Evolutionary conservation across 1,140 invertebrate genomes (phyloP), one percentile per base, ranked within the genome.

Genomic region (Meloidogyne hapla): DNA sequence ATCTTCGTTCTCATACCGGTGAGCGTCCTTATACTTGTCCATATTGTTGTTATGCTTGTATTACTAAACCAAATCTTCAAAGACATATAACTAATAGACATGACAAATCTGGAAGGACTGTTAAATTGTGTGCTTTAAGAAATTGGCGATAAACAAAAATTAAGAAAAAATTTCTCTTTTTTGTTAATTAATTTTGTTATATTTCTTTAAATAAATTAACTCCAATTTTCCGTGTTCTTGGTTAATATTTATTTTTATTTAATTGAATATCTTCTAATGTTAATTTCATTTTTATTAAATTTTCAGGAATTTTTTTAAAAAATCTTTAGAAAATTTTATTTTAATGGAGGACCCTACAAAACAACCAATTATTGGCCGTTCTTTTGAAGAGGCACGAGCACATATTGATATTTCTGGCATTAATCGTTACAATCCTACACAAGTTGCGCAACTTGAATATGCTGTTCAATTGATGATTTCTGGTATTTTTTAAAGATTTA

Each of bases 1-100:
- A 85, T 65, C 71, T 73, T 48, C 66, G 84, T 42, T 80, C 79
- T 0, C 96, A 98, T 88, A 98, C 96, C 0, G 94, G 96, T 1
- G 94, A 97, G 88, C 97, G 97, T 86, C 96, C 95, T 0, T 99
- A 98, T 90, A 93, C 93, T 84, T 99, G 96, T 89, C 93, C 93
- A 1, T 92, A 93, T 87, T 98, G 96, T 88, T 92, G 93, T 10
- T 99, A 99, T 88, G 93, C 95, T 26, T 95, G 95, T 6, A 98
- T 94, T 79, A 86, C 84, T n/a, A 85, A 85, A 68, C 70, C 83
- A 21, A 85, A 85, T 80, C 69, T 85, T 12, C 81, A 85, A 66
- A 77, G 84, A 10, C 84, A 85, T 64, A 80, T 85, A 42, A 45
- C 67, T 13, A 84, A 83, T 68, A 79, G 79, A 56, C 84, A 85